Base-by-base conservation (phyloP, 2,113 vertebrate genomes). In the Salvelinus fontinalis region DNA sequence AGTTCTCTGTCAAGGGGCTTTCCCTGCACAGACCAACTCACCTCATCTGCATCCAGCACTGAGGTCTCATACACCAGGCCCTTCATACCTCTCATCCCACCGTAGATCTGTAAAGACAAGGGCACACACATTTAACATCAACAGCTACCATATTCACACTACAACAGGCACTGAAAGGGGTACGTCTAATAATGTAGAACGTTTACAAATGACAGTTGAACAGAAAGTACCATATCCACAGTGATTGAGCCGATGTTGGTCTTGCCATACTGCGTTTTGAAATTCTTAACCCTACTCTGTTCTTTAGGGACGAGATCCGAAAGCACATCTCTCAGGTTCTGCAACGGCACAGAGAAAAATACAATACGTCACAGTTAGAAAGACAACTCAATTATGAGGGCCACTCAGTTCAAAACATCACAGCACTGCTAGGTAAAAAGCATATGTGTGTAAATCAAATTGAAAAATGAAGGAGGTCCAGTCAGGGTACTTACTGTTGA, bases 71-170 rank as follows among this genome's bases (percentile, higher is more conserved):
- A 98, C n/a, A 99, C 95, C 81, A 99, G 87, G 71, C 97, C 97
- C 83, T 99, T 99, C 97, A 99, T 99, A 26, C 97, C 97, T 81
- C 97, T 94, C 97, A 99, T 99, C 13, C 97, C 97, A 0, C 97
- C 97, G 8, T 99, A 99, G 81, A 98, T 89, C 97, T 99, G 86
- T 5, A 49, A 44, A 65, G 20, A 65, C 62, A 29, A 27, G 18
- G 18, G 7, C 16, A 39, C 29, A 34, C 31, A 18, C 14, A 34
- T 16, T 20, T 18, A 16, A 64, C 16, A 24, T 66, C 11, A 22
- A 66, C 7, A 60, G 2, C 18, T 62, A 62, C 59, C n/a, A 68
- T 68, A 20, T 20, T 20, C 20, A n/a, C 31, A n/a, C 6, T 4
- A 44, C 3, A 68, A 67, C 27, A 18, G 13, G 29, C 16, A 31